These are phyloP conservation scores for Characodon lateralis DNA, from an alignment of 2,797 vertebrate genomes.

Conservation along the genomic window DNA sequence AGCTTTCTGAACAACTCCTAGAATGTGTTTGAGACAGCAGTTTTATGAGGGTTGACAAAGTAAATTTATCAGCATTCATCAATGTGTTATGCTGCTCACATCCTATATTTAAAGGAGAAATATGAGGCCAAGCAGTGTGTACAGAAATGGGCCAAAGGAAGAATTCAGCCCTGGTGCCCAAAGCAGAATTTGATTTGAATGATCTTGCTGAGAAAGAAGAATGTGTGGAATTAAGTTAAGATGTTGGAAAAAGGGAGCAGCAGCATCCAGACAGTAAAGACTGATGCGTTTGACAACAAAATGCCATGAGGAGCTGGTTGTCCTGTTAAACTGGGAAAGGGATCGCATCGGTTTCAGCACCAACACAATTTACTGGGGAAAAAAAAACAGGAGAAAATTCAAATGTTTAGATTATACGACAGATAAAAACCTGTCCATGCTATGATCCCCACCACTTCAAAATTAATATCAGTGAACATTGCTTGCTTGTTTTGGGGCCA, in stretches of 20 bases:
- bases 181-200: constrained; percentile 16
- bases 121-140: not conserved
- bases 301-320: constrained; percentile 1
- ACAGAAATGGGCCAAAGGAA: not conserved
- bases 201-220: constrained; percentile 17
- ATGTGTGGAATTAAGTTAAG: constrained; percentile 15
- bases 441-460: too few relatives aligned
- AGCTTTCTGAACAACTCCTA: constrained; percentile 24
- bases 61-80: constrained; percentile 36
- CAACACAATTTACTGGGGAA: not conserved
- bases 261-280: not conserved
- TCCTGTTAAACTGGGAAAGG: not conserved
- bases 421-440: too few relatives aligned
- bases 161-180: not conserved
- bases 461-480: too few relatives aligned
- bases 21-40: constrained; percentile 7
- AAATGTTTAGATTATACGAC: not conserved
- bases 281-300: not conserved
- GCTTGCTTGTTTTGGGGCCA: too few relatives aligned
- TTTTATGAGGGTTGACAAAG: constrained; percentile 16
- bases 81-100: constrained; percentile 10
- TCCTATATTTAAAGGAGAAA: constrained; percentile 20
- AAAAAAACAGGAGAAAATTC: not conserved
- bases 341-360: not conserved
- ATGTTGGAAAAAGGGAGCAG: not conserved